Evolutionary conservation across 2,113 vertebrate species (phyloP).

Genomic region (Xyliphius kryptos): DNA sequence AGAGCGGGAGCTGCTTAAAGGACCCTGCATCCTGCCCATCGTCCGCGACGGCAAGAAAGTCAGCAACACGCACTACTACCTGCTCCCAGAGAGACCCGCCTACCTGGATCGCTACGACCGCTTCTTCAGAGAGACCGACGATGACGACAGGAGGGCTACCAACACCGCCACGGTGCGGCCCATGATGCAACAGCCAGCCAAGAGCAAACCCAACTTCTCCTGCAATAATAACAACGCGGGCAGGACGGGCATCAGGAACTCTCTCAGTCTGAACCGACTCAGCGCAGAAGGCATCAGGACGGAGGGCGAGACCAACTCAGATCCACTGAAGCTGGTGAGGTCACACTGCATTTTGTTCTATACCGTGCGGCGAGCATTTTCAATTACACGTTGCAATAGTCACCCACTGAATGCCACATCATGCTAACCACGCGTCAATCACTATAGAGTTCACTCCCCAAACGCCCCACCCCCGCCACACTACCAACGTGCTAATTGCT

Average conservation of each 20-base stretch:
- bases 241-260: conserved; percentile 60
- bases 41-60: conserved; percentile 90
- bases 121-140: conserved; percentile 76
- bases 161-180: conserved; percentile 88
- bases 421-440: too few relatives aligned
- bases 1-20: conserved; percentile 68
- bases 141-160: conserved; percentile 65
- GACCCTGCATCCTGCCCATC: conserved; percentile 91
- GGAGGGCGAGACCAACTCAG: conserved; percentile 63
- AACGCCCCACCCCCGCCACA: too few relatives aligned
- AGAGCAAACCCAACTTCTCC: conserved; percentile 83
- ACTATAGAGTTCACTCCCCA: too few relatives aligned
- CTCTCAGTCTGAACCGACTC: conserved; percentile 68
- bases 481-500: too few relatives aligned
- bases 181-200: conserved; percentile 90
- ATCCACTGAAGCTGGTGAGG: conserved; percentile 80
- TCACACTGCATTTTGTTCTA: too few relatives aligned
- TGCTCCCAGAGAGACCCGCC: conserved; percentile 86
- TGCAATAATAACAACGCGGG: conserved; percentile 77
- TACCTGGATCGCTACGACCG: conserved; percentile 90
- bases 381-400: too few relatives aligned
- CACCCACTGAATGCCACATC: too few relatives aligned
- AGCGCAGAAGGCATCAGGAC: conserved; percentile 54
- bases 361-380: too few relatives aligned
- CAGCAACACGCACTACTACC: conserved; percentile 95